These are phyloP conservation scores for Myotis davidii DNA, from an alignment of 2,113 vertebrate genomes.

Conservation along the genomic window DNA sequence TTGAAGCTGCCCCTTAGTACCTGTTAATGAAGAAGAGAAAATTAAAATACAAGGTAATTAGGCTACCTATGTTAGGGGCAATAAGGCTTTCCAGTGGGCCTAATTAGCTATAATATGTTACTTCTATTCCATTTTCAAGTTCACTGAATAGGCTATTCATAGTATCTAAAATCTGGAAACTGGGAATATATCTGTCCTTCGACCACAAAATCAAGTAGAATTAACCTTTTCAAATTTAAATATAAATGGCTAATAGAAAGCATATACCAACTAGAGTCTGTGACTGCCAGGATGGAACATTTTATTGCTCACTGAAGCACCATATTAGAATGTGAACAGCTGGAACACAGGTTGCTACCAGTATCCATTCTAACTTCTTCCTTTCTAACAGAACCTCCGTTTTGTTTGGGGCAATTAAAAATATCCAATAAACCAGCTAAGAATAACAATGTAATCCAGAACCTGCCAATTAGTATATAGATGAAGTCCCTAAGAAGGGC, in stretches of 20 bases:
- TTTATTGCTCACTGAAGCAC: slow-evolving; percentile 34
- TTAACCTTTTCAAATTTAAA: slow-evolving; percentile 73
- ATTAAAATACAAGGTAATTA: slow-evolving; percentile 50
- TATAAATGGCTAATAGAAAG: slow-evolving; percentile 57
- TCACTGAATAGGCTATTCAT: slow-evolving; percentile 1
- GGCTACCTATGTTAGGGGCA: neutral
- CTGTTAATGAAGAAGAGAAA: slow-evolving; percentile 56
- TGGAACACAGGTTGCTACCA: neutral
- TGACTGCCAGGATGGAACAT: neutral
- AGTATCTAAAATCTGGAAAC: slow-evolving; percentile 29
- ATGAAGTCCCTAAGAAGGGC: neutral
- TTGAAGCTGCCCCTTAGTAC: slow-evolving; percentile 33
- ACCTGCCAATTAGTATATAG: neutral
- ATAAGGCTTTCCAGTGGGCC: slow-evolving; percentile 27
- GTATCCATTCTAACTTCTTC: neutral
- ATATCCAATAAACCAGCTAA: neutral
- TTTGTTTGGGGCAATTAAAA: neutral
- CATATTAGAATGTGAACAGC: neutral
- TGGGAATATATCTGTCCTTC: slow-evolving; percentile 59
- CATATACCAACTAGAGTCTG: neutral
- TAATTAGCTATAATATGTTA: slow-evolving; percentile 56
- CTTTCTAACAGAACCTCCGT: neutral
- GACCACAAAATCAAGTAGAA: slow-evolving; percentile 59
- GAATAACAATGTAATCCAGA: neutral
- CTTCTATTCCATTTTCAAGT: slow-evolving; percentile 40